These are phyloP conservation scores for Disparrhopalites patrizii DNA, from an alignment of 2,888 invertebrate species.

Conservation along the genomic window DNA sequence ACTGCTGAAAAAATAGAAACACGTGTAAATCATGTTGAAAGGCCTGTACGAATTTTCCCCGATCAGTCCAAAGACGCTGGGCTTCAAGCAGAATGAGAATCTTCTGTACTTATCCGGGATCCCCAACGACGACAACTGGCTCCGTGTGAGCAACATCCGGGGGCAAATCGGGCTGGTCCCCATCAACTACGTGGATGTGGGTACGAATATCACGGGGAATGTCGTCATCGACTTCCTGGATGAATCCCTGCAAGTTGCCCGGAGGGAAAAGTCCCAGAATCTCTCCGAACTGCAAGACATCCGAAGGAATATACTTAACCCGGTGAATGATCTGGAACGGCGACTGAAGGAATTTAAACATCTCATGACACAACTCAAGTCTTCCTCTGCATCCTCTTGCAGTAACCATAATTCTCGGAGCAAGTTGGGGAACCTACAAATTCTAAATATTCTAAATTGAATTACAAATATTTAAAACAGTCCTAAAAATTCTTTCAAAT, in stretches of 20 bases:
- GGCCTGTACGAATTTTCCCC: conserved; percentile 46
- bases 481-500: neutral
- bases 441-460: too few relatives aligned
- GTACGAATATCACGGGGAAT: conserved; percentile 34
- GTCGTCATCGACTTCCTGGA: conserved; percentile 41
- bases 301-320: conserved; percentile 37
- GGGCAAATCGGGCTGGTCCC: conserved; percentile 50
- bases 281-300: conserved; percentile 36
- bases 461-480: neutral
- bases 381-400: too few relatives aligned
- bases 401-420: too few relatives aligned
- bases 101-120: conserved; percentile 42
- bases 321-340: conserved; percentile 33
- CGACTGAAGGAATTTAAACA: conserved; percentile 36
- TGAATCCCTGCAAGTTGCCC: conserved; percentile 39
- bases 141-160: conserved; percentile 47
- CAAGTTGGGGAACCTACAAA: too few relatives aligned
- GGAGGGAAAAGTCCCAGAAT: conserved; percentile 33
- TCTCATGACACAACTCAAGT: conserved; percentile 36
- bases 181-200: conserved; percentile 49
- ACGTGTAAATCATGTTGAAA: too few relatives aligned
- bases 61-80: conserved; percentile 43
- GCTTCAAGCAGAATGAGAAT: conserved; percentile 41
- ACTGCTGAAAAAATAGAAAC: too few relatives aligned
- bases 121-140: conserved; percentile 49